A percentile compares a stretch with the other conserved stretches of the same genome.
These are phyloP conservation scores for Epinephelus coioides DNA, from an alignment of 2,797 vertebrate genomes.

Conservation along the genomic window DNA sequence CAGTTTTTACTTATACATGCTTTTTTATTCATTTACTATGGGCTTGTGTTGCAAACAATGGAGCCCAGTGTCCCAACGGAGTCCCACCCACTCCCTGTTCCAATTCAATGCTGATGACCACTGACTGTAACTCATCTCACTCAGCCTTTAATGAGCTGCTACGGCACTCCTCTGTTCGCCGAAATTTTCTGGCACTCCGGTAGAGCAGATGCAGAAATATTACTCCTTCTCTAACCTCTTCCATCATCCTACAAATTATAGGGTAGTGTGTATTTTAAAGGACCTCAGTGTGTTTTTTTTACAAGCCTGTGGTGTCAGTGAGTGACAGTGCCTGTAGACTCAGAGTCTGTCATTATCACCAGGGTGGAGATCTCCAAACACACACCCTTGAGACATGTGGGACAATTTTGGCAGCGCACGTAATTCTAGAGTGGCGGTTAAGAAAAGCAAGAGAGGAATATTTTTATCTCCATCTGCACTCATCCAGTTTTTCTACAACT, in stretches of 20 bases:
- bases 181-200: constrained; percentile 2
- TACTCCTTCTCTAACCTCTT: constrained; percentile 19
- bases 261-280: constrained; percentile 31
- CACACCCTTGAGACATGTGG: constrained; percentile 48
- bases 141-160: constrained; percentile 30
- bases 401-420: constrained; percentile 62
- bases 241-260: constrained; percentile 56
- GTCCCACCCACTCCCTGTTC: constrained; percentile 27
- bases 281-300: constrained; percentile 17
- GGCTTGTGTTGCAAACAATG: constrained; percentile 44
- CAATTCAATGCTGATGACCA: constrained; percentile 28
- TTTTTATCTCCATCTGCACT: constrained; percentile 56
- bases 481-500: not conserved
- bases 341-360: constrained; percentile 75
- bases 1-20: not conserved
- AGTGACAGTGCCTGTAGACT: constrained; percentile 35
- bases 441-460: constrained; percentile 55
- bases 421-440: constrained; percentile 66
- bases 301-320: constrained; percentile 47
- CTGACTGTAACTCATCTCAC: constrained; percentile 37
- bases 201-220: constrained; percentile 23
- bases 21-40: constrained; percentile 22
- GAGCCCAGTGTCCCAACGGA: constrained; percentile 25
- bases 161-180: not conserved
- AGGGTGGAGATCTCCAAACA: constrained; percentile 73